Conservation (phyloP, 1,140 invertebrate species). For the Aradophagus sp. region DNA sequence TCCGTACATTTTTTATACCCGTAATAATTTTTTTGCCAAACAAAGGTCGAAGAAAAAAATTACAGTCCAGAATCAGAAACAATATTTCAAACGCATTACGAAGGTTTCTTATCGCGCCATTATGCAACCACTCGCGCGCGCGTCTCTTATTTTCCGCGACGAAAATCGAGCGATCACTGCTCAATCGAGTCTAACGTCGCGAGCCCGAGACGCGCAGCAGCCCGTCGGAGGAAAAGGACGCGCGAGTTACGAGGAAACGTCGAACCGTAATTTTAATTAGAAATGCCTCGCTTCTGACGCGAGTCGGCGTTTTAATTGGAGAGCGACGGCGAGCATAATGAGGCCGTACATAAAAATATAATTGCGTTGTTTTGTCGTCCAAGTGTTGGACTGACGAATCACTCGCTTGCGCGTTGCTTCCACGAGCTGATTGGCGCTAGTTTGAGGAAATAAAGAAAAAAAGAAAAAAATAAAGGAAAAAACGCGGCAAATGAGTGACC, state of each 20-base stretch:
- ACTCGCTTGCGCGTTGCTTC: conserved; percentile 2
- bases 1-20: too few relatives aligned
- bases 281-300: conserved; percentile 8
- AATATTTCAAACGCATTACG: too few relatives aligned
- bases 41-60: too few relatives aligned
- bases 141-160: conserved; percentile 4
- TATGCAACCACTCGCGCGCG: conserved; percentile 27
- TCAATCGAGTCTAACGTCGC: conserved; percentile 5
- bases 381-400: conserved; percentile 20
- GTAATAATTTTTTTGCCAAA: too few relatives aligned
- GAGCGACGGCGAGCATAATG: conserved; percentile 33
- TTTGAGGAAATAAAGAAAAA: too few relatives aligned
- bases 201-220: not conserved
- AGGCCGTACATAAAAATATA: conserved; percentile 47
- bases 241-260: not conserved
- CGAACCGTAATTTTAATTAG: conserved; percentile 23
- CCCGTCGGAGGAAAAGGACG: too few relatives aligned
- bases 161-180: conserved; percentile 13
- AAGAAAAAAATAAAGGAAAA: too few relatives aligned
- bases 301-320: conserved; percentile 38
- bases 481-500: too few relatives aligned
- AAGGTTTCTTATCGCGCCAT: conserved; percentile 19
- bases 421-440: not conserved
- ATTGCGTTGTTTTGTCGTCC: conserved; percentile 46
- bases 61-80: too few relatives aligned